phyloP scores from a whole-genome alignment of 2,797 vertebrate species.

The Lithobates pipiens region DNA sequence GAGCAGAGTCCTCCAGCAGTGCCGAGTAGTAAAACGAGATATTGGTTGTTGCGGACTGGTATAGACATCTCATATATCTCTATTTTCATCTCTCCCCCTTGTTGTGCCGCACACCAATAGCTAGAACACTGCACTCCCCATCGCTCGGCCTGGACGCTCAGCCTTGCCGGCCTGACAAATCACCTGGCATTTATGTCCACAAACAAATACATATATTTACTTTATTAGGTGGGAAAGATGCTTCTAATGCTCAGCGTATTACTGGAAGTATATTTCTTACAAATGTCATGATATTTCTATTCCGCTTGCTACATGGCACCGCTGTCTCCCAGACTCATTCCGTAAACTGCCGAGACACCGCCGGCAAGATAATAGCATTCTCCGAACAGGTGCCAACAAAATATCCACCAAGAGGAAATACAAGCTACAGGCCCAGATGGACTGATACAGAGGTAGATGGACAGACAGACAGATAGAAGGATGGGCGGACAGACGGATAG shows the following conservation, averaged over 20 bases:
- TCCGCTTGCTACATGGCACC: not conserved
- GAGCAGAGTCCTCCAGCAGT: no score
- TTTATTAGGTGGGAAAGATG: conserved; percentile 18
- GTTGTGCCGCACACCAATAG: no score
- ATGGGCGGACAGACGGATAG: no score
- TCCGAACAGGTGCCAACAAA: not conserved
- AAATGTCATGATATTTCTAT: conserved; percentile 46
- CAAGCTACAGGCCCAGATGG: not conserved
- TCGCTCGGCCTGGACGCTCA: no score
- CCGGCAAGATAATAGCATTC: not conserved
- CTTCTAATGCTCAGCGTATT: conserved; percentile 1
- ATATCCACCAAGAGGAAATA: no score
- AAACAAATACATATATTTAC: conserved; percentile 44
- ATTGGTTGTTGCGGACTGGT: no score
- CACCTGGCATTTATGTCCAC: conserved; percentile 22
- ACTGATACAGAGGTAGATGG: no score
- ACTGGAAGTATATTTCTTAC: conserved; percentile 17
- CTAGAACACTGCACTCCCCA: no score
- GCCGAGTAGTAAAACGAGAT: no score
- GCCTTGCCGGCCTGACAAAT: not conserved
- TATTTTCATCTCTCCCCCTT: no score
- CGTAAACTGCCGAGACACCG: not conserved
- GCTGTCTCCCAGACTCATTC: not conserved
- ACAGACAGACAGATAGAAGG: no score
- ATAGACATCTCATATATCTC: no score